Evolutionary conservation across 2,797 vertebrate species (phyloP), one percentile per base, ranked within the genome.

Genomic region (Tiaroga cobitis): DNA sequence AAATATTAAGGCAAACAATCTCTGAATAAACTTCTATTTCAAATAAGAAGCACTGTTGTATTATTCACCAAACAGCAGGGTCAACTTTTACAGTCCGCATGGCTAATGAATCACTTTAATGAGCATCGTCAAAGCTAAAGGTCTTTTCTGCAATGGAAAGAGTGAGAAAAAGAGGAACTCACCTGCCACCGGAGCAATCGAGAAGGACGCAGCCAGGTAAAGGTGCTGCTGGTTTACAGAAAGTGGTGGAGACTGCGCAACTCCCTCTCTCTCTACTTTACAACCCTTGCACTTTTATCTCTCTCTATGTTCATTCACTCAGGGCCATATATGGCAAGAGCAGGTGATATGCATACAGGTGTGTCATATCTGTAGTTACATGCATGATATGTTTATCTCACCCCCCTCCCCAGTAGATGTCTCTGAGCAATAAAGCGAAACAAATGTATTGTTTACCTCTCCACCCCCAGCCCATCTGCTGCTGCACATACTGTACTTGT

Each of bases 311-410:
- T 87, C 81, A 89, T 80, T 90, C 82, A 87, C 41, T 89, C 86
- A 86, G 82, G 75, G 72, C 91, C 91, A 91, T 92, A 91, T 92
- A 92, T 90, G 92, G 91, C 76, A 77, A 89, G 34, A 59, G 59
- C 85, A 80, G 61, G 61, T 61, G 82, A 90, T 90, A 82, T 91
- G 87, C 89, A 90, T 91, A 91, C 91, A 91, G 92, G 89, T 91
- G 90, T 88, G 81, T 81, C 41, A 75, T 87, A 83, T 87, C 37
- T 82, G 78, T 80, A 34, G 37, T 86, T 83, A 73, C 87, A 84
- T 46, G 75, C 13, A 77, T 73, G 72, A 85, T 46, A 46, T 69
- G 13, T 56, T 34, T 75, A 73, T 74, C 69, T 82, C 59, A 74
- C 41, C 74, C 82, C 78, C 63, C 86, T 72, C 81, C 24, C 63